Base-by-base conservation (phyloP, 2,797 vertebrate genomes). In the Dendrocincla tyrannina region DNA sequence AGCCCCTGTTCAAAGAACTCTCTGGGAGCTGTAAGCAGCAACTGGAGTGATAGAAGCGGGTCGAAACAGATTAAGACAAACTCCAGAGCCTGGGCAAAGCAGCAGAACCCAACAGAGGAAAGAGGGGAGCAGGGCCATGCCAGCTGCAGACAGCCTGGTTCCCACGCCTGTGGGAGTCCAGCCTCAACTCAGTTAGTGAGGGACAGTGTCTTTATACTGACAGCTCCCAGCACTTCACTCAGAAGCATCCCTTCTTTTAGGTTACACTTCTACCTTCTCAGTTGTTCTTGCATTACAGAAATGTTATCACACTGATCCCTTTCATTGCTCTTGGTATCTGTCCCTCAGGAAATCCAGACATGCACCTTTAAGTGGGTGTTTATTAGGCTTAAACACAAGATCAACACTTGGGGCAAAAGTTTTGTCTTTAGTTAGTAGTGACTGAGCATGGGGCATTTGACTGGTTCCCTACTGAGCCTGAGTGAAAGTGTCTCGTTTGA, bases 161-260 rank as follows among this genome's bases (percentile, higher is more conserved):
- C 59, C 33, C 9, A 4, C 7, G 17, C 25, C 47, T 0, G 0
- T 6, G 2, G 15, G 39, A 68, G 9, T 44, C 11, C 33, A 75
- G 33, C 10, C 33, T 63, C 25, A 33, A 8, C 32, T 85, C 47
- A 20, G 4, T 28, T 5, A 67, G 39, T 1, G 1, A 64, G 7
- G 30, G 41, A 60, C 0, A 2, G 14, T 35, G 9, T 39, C 52
- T 88, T 69, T 22, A 35, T 16, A 32, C 14, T 15, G 39, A 30
- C 35, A 74, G 25, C 25, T 84, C 23, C 23, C 44, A 63, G 19
- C 28, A 37, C 33, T 44, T 44, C 32, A 67, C 3, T 16, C 35
- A 63, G 25, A 52, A 75, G 28, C 33, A 32, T 18, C 13, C 9
- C 18, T 42, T 85, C 77, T 75, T 67, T 30, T 33, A 68, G 19